A percentile compares a stretch with the other conserved stretches of the same genome.
These are phyloP conservation scores for Chloebia gouldiae DNA, from an alignment of 2,113 vertebrate genomes.

Conservation along the genomic window DNA sequence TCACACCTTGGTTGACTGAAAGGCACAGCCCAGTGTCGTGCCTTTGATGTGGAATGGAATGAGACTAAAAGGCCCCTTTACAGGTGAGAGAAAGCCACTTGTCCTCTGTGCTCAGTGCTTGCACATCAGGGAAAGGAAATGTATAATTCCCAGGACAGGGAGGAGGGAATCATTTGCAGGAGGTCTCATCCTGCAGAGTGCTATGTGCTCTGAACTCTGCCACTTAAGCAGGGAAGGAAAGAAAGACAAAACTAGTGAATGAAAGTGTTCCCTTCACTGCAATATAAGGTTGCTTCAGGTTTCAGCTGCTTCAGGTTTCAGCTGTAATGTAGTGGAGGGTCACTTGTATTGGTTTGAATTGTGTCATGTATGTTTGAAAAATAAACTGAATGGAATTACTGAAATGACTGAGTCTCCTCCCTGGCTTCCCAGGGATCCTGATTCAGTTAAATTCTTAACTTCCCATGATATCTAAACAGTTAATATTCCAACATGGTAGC, in stretches of 20 bases:
- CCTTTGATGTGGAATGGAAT: neutral
- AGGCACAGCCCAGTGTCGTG: neutral
- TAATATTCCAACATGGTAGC: neutral
- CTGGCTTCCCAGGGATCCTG: neutral
- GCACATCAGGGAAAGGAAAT: neutral
- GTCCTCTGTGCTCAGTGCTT: neutral
- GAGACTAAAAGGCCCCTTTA: neutral
- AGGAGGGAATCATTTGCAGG: neutral
- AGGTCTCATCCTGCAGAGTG: neutral
- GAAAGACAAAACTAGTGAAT: neutral
- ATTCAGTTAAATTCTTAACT: neutral
- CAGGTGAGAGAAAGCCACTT: neutral
- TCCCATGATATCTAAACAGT: neutral
- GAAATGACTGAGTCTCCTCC: neutral
- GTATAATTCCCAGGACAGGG: neutral
- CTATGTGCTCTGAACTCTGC: neutral
- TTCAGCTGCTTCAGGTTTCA: neutral
- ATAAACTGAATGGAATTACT: neutral
- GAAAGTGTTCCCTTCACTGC: neutral
- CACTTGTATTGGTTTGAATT: neutral
- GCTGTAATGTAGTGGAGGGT: neutral
- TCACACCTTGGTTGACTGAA: neutral
- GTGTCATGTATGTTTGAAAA: neutral
- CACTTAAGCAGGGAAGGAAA: neutral
- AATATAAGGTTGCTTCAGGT: neutral